Conservation (phyloP, 2,797 vertebrate species). For the Rallus crepitans region DNA sequence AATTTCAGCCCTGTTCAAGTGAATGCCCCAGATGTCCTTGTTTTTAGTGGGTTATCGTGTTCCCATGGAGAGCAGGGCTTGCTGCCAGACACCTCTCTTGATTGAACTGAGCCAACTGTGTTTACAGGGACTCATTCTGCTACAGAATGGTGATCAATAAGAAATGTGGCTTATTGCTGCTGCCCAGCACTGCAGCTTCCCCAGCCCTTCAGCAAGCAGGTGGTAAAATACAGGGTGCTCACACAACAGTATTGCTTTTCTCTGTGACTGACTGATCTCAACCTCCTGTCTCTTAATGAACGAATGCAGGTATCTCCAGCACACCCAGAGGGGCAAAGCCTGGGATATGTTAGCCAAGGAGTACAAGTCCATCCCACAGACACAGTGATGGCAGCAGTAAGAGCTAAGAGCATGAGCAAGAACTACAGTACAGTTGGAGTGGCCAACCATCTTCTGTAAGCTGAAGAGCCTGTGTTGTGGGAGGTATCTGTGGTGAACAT, state of each 20-base stretch:
- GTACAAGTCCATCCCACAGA: background rate
- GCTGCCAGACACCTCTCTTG: background rate
- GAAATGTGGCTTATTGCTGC: background rate
- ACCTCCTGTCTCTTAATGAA: background rate
- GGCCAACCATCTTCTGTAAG: background rate
- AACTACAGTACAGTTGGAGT: background rate
- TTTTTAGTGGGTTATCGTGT: background rate
- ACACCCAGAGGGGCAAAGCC: background rate
- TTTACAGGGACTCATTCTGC: background rate
- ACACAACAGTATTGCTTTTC: background rate
- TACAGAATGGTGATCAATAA: background rate
- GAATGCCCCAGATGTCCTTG: background rate
- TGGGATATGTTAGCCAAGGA: background rate
- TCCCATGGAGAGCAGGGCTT: background rate
- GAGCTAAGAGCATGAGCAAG: background rate
- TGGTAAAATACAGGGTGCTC: background rate
- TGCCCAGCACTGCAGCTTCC: background rate
- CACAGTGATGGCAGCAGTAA: background rate
- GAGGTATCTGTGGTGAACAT: background rate
- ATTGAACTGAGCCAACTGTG: background rate
- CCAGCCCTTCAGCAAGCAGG: background rate
- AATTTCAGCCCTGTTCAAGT: background rate
- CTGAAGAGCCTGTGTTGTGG: background rate
- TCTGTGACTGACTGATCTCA: background rate
- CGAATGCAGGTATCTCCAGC: background rate